These are phyloP conservation scores for Dreissena rostriformis DNA, from an alignment of 1,140 invertebrate species.

Conservation along the genomic window DNA sequence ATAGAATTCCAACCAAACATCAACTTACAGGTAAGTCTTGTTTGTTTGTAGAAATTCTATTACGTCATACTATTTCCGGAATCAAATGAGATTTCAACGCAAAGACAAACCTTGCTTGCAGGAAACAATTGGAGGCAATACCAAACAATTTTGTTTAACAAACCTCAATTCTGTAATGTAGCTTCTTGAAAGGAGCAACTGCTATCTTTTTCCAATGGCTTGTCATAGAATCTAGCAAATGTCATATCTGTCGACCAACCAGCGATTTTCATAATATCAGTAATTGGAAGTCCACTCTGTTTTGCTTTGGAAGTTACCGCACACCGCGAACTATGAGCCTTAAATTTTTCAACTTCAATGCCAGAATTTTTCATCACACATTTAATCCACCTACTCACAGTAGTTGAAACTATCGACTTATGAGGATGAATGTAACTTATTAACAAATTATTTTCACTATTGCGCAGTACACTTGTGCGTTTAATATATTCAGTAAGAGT, in stretches of 20 bases:
- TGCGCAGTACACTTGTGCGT: neutral
- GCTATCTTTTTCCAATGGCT: conserved; percentile 10
- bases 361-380: conserved; percentile 2
- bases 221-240: conserved; percentile 37
- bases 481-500: conserved; percentile 33
- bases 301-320: conserved; percentile 23
- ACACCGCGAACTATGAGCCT: neutral
- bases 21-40: too few species aligned
- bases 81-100: too few species aligned
- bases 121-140: neutral
- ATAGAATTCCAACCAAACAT: too few species aligned
- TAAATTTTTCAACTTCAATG: conserved; percentile 8
- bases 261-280: conserved; percentile 34
- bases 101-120: too few species aligned
- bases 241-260: conserved; percentile 25
- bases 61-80: too few species aligned
- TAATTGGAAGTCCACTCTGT: conserved; percentile 16
- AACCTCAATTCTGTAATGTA: neutral
- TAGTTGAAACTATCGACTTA: conserved; percentile 29
- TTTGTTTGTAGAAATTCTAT: too few species aligned
- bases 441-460: conserved; percentile 28
- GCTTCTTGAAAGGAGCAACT: neutral
- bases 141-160: neutral
- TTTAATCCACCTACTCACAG: conserved; percentile 54
- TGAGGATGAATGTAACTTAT: conserved; percentile 45